phyloP scores from a whole-genome alignment of 2,113 vertebrate species.

The Seriola quinqueradiata region DNA sequence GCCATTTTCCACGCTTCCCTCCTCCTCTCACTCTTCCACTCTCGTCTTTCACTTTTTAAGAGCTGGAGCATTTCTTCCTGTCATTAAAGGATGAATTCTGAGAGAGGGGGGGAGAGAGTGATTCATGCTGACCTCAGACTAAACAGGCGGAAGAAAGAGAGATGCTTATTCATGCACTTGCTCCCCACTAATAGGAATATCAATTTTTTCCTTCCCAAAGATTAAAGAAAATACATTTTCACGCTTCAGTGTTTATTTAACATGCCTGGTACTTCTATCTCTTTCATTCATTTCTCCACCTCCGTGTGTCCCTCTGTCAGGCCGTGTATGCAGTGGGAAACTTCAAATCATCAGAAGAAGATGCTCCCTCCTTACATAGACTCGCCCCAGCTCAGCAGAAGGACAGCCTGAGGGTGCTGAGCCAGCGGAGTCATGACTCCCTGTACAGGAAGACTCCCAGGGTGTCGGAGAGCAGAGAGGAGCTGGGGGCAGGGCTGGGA shows the following conservation, averaged over 20 bases:
- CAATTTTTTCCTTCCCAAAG: constrained; percentile 20
- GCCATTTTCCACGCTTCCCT: constrained; percentile 57
- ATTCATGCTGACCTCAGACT: constrained; percentile 58
- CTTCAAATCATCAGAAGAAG: constrained; percentile 89
- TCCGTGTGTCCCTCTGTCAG: constrained; percentile 73
- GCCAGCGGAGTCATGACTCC: constrained; percentile 92
- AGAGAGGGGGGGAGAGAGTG: constrained; percentile 12
- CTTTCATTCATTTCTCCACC: constrained; percentile 16
- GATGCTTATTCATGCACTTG: constrained; percentile 45
- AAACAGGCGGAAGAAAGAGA: constrained; percentile 22
- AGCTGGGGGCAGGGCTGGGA: constrained; percentile 88
- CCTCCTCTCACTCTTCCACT: constrained; percentile 29
- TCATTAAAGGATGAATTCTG: constrained; percentile 82
- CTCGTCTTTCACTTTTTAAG: constrained; percentile 33
- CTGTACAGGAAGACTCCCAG: constrained; percentile 95
- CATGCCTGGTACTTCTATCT: constrained; percentile 14
- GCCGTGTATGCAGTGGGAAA: constrained; percentile 95
- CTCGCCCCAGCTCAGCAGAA: constrained; percentile 76
- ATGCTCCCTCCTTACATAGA: constrained; percentile 22
- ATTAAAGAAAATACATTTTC: constrained; percentile 57
- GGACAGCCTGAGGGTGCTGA: constrained; percentile 90
- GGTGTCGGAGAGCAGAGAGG: constrained; percentile 92
- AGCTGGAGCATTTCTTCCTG: background rate
- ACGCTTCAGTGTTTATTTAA: constrained; percentile 42
- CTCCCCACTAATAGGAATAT: constrained; percentile 39